Conservation (phyloP, 2,113 vertebrate genomes). For the Morone saxatilis region DNA sequence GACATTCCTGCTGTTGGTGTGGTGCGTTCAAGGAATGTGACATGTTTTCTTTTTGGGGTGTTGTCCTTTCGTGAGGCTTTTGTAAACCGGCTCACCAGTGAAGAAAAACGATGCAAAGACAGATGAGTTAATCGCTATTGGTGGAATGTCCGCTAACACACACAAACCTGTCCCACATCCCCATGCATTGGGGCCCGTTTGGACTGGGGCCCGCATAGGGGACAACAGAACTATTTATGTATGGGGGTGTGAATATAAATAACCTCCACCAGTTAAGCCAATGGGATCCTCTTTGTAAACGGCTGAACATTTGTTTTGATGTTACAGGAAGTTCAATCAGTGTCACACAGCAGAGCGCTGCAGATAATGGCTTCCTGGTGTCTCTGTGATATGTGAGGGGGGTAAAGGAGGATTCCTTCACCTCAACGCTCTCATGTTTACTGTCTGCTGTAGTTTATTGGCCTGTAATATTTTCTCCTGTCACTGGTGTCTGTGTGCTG, state of each 20-base stretch:
- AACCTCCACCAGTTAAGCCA: neutral
- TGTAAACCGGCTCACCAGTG: too few species aligned
- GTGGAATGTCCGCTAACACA: constrained; percentile 9
- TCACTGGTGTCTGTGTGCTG: neutral
- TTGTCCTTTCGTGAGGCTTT: neutral
- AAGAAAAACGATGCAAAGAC: neutral
- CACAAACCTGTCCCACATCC: neutral
- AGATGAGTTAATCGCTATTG: neutral
- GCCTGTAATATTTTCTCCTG: neutral
- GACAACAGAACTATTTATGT: neutral
- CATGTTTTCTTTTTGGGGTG: constrained; percentile 16
- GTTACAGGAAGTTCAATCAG: neutral
- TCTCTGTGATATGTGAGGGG: neutral
- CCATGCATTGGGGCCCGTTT: neutral
- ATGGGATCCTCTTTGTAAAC: neutral
- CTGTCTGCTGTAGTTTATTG: neutral
- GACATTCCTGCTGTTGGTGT: neutral
- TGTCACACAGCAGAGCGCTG: neutral
- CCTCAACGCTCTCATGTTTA: neutral
- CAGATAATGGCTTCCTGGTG: constrained; percentile 7
- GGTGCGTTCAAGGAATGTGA: constrained; percentile 39
- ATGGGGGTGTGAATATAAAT: neutral
- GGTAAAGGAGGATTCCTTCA: neutral
- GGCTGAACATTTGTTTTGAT: neutral
- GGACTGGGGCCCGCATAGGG: neutral